phyloP scores from a whole-genome alignment of 2,113 vertebrate genomes.

The Pseudorhombus dupliciocellatus region DNA sequence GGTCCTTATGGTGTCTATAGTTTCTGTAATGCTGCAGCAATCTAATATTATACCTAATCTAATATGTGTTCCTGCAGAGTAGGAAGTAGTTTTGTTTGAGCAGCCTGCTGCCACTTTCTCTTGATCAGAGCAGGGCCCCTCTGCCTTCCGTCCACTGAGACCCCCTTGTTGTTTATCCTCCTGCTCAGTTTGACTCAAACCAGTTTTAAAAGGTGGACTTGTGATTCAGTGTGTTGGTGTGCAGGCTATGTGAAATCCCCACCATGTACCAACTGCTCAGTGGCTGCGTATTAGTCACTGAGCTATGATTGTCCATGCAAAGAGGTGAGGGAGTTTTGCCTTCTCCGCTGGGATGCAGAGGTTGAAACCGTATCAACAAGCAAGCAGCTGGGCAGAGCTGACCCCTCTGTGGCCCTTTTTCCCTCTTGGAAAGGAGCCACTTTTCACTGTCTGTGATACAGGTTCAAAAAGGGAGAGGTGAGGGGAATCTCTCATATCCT shows the following conservation, averaged over 20 bases:
- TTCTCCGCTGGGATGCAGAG: slow-evolving; percentile 33
- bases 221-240: slow-evolving; percentile 3
- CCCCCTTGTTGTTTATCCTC: slow-evolving; percentile 40
- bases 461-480: slow-evolving; percentile 51
- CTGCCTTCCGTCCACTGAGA: slow-evolving; percentile 32
- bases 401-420: slow-evolving; percentile 11
- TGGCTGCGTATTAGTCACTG: not conserved
- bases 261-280: not conserved
- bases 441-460: slow-evolving; percentile 51
- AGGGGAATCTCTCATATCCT: slow-evolving; percentile 68
- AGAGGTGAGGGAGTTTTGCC: slow-evolving; percentile 19
- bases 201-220: slow-evolving; percentile 40
- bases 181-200: slow-evolving; percentile 27
- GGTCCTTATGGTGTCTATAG: too few species aligned
- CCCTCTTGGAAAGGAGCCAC: slow-evolving; percentile 31
- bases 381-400: slow-evolving; percentile 29
- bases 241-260: not conserved
- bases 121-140: not conserved
- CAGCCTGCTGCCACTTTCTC: too few species aligned
- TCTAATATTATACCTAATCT: too few species aligned
- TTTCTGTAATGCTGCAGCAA: too few species aligned
- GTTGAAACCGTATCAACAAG: slow-evolving; percentile 20
- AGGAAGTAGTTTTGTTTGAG: too few species aligned
- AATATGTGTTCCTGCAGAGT: too few species aligned
- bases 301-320: slow-evolving; percentile 4